Conservation (phyloP, 2,113 vertebrate species). For the Nanger granti region DNA sequence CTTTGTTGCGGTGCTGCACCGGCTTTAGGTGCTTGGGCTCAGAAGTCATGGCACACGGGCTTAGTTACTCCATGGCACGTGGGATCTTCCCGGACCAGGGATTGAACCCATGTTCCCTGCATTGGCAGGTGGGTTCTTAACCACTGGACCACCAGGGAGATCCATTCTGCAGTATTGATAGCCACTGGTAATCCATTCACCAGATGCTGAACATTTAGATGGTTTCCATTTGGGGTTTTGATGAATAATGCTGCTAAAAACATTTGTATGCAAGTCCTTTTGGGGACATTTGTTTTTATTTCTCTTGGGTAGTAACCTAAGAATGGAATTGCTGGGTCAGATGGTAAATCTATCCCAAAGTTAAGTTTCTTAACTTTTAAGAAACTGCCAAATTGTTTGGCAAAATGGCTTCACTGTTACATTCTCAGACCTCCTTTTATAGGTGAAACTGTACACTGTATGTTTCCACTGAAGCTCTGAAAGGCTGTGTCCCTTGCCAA, state of each 20-base stretch:
- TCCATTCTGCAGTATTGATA: not conserved
- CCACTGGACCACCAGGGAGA: not conserved
- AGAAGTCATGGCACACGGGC: not conserved
- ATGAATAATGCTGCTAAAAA: not conserved
- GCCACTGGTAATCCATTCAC: not conserved
- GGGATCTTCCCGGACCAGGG: not conserved
- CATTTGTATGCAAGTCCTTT: not conserved
- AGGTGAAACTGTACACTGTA: not conserved
- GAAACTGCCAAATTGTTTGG: not conserved
- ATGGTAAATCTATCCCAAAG: not conserved
- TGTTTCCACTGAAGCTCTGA: not conserved
- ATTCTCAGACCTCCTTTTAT: not conserved
- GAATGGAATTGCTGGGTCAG: not conserved
- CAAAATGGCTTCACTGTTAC: not conserved
- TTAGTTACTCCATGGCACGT: not conserved
- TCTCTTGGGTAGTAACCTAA: not conserved
- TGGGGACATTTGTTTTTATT: not conserved
- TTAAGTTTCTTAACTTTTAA: not conserved
- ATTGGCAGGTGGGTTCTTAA: not conserved
- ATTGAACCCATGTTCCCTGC: not conserved
- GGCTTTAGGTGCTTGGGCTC: not conserved
- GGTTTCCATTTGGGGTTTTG: not conserved
- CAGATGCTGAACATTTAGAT: not conserved
- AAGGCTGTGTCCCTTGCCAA: not conserved
- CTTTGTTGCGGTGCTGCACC: accelerated